Base-by-base conservation (phyloP, 1,140 invertebrate species). In the Trichonephila inaurata region DNA sequence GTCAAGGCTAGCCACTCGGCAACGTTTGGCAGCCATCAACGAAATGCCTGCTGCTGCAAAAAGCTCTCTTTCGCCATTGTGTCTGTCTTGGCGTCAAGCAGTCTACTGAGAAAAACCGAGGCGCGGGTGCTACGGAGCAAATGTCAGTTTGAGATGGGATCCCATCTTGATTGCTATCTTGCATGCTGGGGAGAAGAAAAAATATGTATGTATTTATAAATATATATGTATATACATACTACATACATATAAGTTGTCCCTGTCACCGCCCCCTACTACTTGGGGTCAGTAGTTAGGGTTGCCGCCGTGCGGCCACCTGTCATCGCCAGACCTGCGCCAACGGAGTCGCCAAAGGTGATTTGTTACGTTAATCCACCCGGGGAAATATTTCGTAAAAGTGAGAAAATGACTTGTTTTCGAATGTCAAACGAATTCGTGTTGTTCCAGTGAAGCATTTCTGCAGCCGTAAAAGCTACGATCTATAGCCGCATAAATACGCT, bases 261-360 rank as follows among this genome's bases (percentile, higher is more conserved):
- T 88, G 86, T 88, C 86, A 88, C 86, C 86, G 86, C 86, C 86
- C 86, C 86, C 86, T 88, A 88, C 62, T 24, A 64, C 62, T 61
- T 88, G 86, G 86, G 86, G 86, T 88, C 86, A 88, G 86, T 44
- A 33, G 21, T 58, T 66, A 88, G 86, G 86, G 86, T 88, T 88
- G 62, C 86, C 86, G 21, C 18, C 12, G 19, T 6, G 19, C 14
- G 40, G 40, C 28, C 28, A 88, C 62, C 61, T 88, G 86, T 88
- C 58, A 60, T 60, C 60, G 86, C 86, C 86, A 88, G n/a, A 66
- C 21, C 8, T 33, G 18, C 86, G 86, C 86, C 86, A 88, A 88
- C 4, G 1, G 44, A 1, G 10, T 44, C 44, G 18, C 33, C 33
- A 40, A 82, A 24, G 4, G 19, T 60, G 44, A 85, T 51, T 85